Evolutionary conservation across 1,140 invertebrate species (phyloP), one percentile per base, ranked within the genome.

Genomic region (Trissolcus basalis): DNA sequence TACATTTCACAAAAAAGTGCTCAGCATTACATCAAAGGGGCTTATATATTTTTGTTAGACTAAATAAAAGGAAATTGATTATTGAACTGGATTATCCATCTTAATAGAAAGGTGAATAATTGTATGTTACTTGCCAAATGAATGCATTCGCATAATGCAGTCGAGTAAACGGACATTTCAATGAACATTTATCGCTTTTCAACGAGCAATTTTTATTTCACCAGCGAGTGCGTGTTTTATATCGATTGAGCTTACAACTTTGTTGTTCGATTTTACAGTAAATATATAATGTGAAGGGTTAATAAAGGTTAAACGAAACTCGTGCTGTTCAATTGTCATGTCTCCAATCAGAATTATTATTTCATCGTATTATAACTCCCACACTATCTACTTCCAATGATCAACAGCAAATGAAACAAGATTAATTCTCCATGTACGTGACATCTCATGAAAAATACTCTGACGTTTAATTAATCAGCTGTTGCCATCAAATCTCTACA

Each of bases 271-370:
- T 78, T 27, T 6, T 27, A 27, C 19, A 27, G 19, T 27, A 3
- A 27, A 27, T 27, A 27, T 6, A 11, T 77, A 78, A 82, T 79
- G 78, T 60, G 67, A 44, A 68, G 45, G 61, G 77, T 80, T 63
- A 69, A 60, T 67, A 59, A 54, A 80, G 80, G 82, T 82, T 84
- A 83, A 83, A 82, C 80, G 55, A 71, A 59, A 64, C 55, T 81
- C 79, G 80, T 81, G 82, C 81, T 80, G 77, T 77, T 82, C 81
- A 83, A 84, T 84, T 79, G 79, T 50, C 45, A 53, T 63, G 76
- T 55, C 76, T 75, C 55, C 75, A 64, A 70, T 80, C 59, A 53
- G 69, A 70, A 41, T 49, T 61, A 54, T 39, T 76, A 77, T 63
- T 56, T 59, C 45, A 54, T 44, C 63, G 53, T 69, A 68, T 76